Conservation (phyloP, 2,113 vertebrate species). For the Toxotes chatareus region DNA sequence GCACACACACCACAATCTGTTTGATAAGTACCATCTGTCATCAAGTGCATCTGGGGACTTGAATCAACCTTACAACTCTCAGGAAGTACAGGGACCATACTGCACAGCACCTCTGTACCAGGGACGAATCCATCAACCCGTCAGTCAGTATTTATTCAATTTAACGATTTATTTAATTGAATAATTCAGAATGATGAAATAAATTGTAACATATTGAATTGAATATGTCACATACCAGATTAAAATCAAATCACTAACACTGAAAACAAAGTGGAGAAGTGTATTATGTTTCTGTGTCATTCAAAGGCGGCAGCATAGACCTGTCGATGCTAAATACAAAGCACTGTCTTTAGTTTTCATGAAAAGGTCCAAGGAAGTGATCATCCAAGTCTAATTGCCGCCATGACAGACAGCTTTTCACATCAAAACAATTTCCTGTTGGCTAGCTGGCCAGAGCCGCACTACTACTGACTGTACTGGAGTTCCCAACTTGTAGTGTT, state of each 20-base stretch:
- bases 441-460: too few relatives aligned
- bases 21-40: constrained; percentile 65
- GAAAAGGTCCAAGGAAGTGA: not conserved
- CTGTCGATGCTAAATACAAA: not conserved
- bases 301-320: not conserved
- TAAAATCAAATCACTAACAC: not conserved
- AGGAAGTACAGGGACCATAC: constrained; percentile 12
- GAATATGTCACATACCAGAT: too few relatives aligned
- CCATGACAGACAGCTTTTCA: too few relatives aligned
- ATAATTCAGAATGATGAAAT: not conserved
- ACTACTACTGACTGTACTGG: too few relatives aligned
- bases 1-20: constrained; percentile 53
- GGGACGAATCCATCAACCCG: not conserved
- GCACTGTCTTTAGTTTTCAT: not conserved
- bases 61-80: constrained; percentile 36
- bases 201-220: too few relatives aligned
- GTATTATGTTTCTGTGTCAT: not conserved
- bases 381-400: not conserved
- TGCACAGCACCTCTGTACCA: not conserved
- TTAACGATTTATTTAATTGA: not conserved
- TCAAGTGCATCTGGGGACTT: constrained; percentile 51
- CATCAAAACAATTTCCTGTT: too few relatives aligned
- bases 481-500: not conserved
- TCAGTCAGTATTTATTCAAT: not conserved
- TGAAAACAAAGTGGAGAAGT: not conserved